A percentile compares a stretch with the other conserved stretches of the same genome.
Evolutionary conservation across 2,888 invertebrate genomes (phyloP).

Genomic region (Scaptomyza cyrtandrae): DNA sequence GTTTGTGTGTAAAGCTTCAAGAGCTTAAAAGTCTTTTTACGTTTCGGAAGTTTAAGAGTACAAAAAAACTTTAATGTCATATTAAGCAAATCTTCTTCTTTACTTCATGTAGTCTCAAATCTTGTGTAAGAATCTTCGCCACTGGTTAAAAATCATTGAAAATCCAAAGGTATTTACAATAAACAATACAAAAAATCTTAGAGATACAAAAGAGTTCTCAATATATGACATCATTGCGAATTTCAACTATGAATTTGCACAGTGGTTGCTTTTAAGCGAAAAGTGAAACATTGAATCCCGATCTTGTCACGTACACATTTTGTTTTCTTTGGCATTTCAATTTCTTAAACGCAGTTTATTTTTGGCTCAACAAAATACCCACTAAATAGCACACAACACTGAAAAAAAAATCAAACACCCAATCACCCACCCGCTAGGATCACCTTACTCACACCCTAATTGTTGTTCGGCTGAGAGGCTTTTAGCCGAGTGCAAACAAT

Average conservation of each 20-base stretch:
- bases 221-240: slow-evolving; percentile 41
- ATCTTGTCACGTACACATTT: slow-evolving; percentile 7
- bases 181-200: background rate
- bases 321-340: slow-evolving; percentile 20
- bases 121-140: background rate
- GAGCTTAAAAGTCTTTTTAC: slow-evolving; percentile 10
- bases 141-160: background rate
- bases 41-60: background rate
- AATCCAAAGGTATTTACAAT: background rate
- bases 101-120: too few relatives aligned
- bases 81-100: background rate
- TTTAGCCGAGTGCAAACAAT: slow-evolving; percentile 71
- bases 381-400: slow-evolving; percentile 1
- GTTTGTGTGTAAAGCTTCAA: slow-evolving; percentile 20
- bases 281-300: slow-evolving; percentile 3
- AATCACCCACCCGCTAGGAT: slow-evolving; percentile 12
- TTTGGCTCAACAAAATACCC: slow-evolving; percentile 13
- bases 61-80: slow-evolving; percentile 7
- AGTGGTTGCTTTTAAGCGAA: background rate
- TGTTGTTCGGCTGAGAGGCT: slow-evolving; percentile 38
- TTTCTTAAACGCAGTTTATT: slow-evolving; percentile 21
- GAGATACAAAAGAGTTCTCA: background rate
- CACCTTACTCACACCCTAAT: slow-evolving; percentile 3
- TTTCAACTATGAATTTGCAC: slow-evolving; percentile 19
- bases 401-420: background rate